Conservation (phyloP, 2,797 vertebrate genomes). For the Margarornis squamiger region DNA sequence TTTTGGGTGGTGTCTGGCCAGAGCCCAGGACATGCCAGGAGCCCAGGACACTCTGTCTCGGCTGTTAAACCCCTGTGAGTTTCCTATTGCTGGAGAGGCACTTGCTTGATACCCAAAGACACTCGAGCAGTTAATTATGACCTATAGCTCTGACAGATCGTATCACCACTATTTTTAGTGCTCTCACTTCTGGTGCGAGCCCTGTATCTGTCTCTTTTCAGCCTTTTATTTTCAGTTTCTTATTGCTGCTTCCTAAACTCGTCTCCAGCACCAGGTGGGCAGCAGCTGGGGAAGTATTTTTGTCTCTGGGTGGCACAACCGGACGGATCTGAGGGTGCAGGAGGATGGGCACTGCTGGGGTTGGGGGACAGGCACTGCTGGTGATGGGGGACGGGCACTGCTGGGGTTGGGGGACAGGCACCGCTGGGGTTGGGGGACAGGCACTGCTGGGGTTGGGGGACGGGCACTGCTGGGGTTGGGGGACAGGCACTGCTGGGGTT, state of each 20-base stretch:
- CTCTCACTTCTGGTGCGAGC: neutral
- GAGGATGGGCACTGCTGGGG: neutral
- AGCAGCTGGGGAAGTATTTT: constrained; percentile 59
- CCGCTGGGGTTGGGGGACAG: neutral
- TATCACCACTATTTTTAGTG: neutral
- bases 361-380: neutral
- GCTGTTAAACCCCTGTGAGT: neutral
- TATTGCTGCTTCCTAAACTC: neutral
- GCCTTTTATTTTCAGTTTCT: constrained; percentile 55
- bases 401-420: neutral
- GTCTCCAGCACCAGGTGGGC: constrained; percentile 10
- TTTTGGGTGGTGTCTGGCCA: neutral
- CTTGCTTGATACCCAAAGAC: neutral
- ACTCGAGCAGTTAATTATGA: neutral
- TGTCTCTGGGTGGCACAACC: neutral
- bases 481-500: no score
- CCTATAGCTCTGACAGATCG: neutral
- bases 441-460: neutral
- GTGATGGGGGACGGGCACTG: neutral
- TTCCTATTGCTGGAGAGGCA: neutral
- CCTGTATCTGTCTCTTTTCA: neutral
- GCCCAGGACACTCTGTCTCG: neutral
- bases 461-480: neutral
- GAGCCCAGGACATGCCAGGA: neutral
- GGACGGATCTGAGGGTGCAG: accelerated